Conservation (phyloP, 2,888 invertebrate species). For the Cremastobaeus sp. region DNA sequence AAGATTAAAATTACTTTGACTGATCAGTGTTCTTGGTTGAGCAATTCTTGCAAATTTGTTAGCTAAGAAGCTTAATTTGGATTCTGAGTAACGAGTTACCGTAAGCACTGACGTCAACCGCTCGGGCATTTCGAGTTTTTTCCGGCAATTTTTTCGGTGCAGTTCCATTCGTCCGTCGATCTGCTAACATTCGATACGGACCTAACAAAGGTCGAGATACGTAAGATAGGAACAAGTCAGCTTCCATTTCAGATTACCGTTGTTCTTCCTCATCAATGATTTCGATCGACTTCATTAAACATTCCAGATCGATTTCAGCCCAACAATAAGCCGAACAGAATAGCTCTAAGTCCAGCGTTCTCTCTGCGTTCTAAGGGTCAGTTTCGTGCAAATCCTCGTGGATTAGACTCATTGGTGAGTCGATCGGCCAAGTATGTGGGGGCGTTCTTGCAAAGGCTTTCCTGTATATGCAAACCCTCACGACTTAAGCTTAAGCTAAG, state of each 20-base stretch:
- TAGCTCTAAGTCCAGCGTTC: conserved; percentile 58
- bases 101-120: conserved; percentile 69
- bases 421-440: conserved; percentile 44
- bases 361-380: conserved; percentile 60
- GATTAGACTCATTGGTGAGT: conserved; percentile 63
- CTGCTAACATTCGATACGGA: conserved; percentile 26
- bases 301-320: conserved; percentile 60
- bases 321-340: conserved; percentile 61
- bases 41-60: conserved; percentile 75
- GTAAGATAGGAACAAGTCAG: conserved; percentile 52
- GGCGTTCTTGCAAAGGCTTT: conserved; percentile 56
- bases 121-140: conserved; percentile 36
- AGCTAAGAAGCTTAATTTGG: conserved; percentile 78
- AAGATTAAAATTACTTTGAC: conserved; percentile 78
- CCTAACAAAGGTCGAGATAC: conserved; percentile 26
- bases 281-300: conserved; percentile 60
- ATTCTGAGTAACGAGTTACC: conserved; percentile 78
- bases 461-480: conserved; percentile 75
- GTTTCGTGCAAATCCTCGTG: conserved; percentile 59
- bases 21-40: conserved; percentile 66
- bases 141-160: conserved; percentile 5
- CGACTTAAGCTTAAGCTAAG: conserved; percentile 76
- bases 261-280: conserved; percentile 62
- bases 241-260: conserved; percentile 56
- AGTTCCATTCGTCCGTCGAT: conserved; percentile 22